phyloP scores from a whole-genome alignment of 2,113 vertebrate species.

The Eleginops maclovinus region DNA sequence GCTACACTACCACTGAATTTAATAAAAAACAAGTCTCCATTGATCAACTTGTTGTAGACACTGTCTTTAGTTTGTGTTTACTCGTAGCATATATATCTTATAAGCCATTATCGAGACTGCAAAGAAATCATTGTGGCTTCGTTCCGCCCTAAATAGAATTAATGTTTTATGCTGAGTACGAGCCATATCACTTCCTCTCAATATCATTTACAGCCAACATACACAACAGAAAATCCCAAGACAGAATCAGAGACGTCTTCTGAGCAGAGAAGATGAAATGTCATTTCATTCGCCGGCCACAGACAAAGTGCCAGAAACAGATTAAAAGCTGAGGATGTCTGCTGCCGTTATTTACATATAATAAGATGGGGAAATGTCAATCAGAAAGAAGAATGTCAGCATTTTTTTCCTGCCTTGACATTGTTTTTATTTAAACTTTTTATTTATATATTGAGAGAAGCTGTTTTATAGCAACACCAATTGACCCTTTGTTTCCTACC shows the following conservation, averaged over 20 bases:
- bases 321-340: constrained; percentile 48
- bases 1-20: constrained; percentile 74
- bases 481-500: neutral
- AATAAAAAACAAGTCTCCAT: constrained; percentile 80
- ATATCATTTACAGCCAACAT: constrained; percentile 60
- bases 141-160: constrained; percentile 69
- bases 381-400: constrained; percentile 27
- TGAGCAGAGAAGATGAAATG: constrained; percentile 60
- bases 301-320: constrained; percentile 52
- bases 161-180: constrained; percentile 75
- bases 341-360: constrained; percentile 44
- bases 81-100: constrained; percentile 57
- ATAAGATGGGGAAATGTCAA: constrained; percentile 56
- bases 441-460: constrained; percentile 18
- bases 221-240: constrained; percentile 54
- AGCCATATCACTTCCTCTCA: constrained; percentile 65
- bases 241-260: constrained; percentile 54
- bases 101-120: constrained; percentile 58
- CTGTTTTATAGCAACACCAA: constrained; percentile 8
- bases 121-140: constrained; percentile 52
- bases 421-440: constrained; percentile 24
- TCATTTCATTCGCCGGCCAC: constrained; percentile 41
- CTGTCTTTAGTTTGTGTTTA: constrained; percentile 74
- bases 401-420: constrained; percentile 5
- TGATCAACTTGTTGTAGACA: constrained; percentile 85